Conservation (phyloP, 2,113 vertebrate species). For the Tyto alba region DNA sequence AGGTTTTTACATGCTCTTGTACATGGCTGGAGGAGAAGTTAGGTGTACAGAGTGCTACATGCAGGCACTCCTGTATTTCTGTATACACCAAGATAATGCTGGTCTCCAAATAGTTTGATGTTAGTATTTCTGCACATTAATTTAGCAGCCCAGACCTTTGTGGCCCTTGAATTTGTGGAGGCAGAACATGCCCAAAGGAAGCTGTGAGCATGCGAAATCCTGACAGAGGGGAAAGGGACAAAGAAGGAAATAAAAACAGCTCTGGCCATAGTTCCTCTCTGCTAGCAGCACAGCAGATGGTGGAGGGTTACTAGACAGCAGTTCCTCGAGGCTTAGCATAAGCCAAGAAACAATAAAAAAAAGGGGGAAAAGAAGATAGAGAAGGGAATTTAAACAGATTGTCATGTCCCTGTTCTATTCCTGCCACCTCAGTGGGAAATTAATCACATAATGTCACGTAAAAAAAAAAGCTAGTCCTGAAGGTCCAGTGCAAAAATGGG, state of each 20-base stretch:
- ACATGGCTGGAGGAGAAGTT: neutral
- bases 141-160: neutral
- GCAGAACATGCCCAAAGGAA: neutral
- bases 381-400: slow-evolving; percentile 23
- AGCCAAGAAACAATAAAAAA: slow-evolving; percentile 46
- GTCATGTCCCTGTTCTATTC: neutral
- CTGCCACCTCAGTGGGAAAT: slow-evolving; percentile 32
- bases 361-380: neutral
- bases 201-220: neutral
- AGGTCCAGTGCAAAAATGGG: neutral
- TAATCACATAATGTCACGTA: neutral
- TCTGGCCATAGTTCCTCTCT: neutral
- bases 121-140: neutral
- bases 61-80: neutral
- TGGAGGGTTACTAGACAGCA: slow-evolving; percentile 37
- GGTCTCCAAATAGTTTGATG: neutral
- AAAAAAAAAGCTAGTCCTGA: neutral
- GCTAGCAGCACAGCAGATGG: slow-evolving; percentile 9
- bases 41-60: neutral
- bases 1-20: neutral
- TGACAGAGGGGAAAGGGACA: neutral
- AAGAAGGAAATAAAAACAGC: neutral
- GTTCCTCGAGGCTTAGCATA: slow-evolving; percentile 31
- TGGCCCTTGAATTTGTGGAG: neutral
- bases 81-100: neutral